These are phyloP conservation scores for Drepana arcuata DNA, from an alignment of 1,140 invertebrate species.

Conservation along the genomic window DNA sequence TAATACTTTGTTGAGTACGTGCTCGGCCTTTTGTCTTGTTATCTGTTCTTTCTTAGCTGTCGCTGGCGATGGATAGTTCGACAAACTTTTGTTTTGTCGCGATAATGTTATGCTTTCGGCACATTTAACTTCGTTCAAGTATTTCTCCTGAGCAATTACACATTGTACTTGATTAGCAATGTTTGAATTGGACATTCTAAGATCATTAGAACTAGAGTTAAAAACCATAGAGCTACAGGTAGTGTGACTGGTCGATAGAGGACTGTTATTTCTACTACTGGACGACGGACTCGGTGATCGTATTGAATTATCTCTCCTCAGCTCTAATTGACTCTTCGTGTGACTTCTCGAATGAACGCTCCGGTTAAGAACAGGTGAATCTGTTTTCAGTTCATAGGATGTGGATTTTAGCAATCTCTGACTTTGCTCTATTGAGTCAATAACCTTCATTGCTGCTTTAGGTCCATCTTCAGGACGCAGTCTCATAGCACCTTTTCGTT, in stretches of 20 bases:
- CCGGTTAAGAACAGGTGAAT: constrained; percentile 45
- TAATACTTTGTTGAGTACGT: constrained; percentile 63
- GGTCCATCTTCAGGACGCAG: constrained; percentile 61
- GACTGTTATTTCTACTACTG: constrained; percentile 68
- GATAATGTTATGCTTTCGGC: constrained; percentile 65
- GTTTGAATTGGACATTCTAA: constrained; percentile 63
- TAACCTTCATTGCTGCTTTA: constrained; percentile 57
- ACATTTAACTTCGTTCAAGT: constrained; percentile 68
- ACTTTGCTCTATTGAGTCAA: constrained; percentile 63
- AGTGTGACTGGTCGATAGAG: constrained; percentile 66
- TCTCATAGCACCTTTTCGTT: constrained; percentile 63
- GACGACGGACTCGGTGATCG: constrained; percentile 58
- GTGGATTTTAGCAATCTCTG: constrained; percentile 65
- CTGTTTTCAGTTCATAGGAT: constrained; percentile 61
- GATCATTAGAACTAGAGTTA: constrained; percentile 66
- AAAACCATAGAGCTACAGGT: constrained; percentile 71
- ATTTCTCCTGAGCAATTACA: constrained; percentile 71
- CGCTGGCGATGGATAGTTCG: constrained; percentile 40
- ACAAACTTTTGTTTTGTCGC: constrained; percentile 40
- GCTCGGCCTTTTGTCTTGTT: constrained; percentile 63
- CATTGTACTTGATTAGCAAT: constrained; percentile 67
- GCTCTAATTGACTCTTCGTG: constrained; percentile 55
- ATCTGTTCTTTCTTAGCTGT: constrained; percentile 50
- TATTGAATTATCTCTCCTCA: constrained; percentile 55
- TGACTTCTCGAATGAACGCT: constrained; percentile 38